Percentiles rank a stretch among this genome's conserved stretches.
phyloP scores from a whole-genome alignment of 2,888 invertebrate genomes.

The Agrochola macilenta region DNA sequence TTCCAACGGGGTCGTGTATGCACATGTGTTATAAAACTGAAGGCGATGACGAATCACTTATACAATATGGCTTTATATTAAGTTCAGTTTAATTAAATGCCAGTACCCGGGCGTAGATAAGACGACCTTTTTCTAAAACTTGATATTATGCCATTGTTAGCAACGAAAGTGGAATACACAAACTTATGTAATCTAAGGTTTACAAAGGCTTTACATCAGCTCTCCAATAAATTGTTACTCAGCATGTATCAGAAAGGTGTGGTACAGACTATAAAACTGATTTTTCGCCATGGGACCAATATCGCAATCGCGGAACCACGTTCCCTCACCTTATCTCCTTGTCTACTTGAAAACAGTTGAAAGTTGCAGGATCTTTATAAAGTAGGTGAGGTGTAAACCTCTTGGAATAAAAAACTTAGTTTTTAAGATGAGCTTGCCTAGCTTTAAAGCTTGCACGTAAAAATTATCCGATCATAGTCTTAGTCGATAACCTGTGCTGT shows the following conservation, averaged over 20 bases:
- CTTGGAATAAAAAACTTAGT: neutral
- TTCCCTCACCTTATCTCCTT: too few species aligned
- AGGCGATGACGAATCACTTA: constrained; percentile 3
- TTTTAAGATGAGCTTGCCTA: neutral
- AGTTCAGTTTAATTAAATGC: neutral
- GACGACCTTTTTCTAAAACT: neutral
- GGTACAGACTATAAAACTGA: too few species aligned
- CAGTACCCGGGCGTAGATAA: neutral
- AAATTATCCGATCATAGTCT: neutral
- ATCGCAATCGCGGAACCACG: too few species aligned
- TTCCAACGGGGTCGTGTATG: constrained; percentile 16
- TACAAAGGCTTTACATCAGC: too few species aligned
- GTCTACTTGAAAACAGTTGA: neutral
- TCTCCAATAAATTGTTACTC: too few species aligned
- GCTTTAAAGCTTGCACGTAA: neutral
- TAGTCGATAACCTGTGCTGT: neutral
- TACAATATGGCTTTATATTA: constrained; percentile 8
- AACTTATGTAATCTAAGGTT: too few species aligned
- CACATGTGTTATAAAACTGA: constrained; percentile 29
- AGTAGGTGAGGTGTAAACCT: neutral
- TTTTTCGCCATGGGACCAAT: too few species aligned
- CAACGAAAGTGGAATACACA: too few species aligned
- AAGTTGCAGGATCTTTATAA: neutral
- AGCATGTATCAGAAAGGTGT: too few species aligned
- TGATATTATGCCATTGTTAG: neutral